phyloP scores from a whole-genome alignment of 2,888 invertebrate genomes.

The Tachina lurida region DNA sequence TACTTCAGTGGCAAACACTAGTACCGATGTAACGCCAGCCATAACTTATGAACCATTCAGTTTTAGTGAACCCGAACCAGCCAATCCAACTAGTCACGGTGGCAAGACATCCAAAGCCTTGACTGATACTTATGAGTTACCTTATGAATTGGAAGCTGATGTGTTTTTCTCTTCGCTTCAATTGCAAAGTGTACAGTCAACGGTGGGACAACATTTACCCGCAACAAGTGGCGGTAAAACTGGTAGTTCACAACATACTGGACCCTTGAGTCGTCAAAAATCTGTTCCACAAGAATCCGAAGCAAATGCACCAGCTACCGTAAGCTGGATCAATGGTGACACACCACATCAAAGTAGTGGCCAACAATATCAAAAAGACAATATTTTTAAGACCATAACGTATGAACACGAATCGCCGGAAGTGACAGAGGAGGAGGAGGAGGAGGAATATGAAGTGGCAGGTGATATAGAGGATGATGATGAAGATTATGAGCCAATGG shows the following conservation, averaged over 20 bases:
- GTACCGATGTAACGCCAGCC: constrained; percentile 77
- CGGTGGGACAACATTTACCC: constrained; percentile 51
- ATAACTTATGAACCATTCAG: constrained; percentile 77
- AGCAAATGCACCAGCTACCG: constrained; percentile 74
- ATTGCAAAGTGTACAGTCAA: constrained; percentile 85
- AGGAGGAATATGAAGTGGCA: constrained; percentile 82
- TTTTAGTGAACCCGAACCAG: constrained; percentile 77
- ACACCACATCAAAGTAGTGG: constrained; percentile 77
- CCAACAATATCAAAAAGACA: constrained; percentile 85
- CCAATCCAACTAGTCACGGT: constrained; percentile 75
- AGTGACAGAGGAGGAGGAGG: constrained; percentile 80
- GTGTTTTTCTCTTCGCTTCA: constrained; percentile 94
- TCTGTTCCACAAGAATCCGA: constrained; percentile 62
- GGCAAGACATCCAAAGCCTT: constrained; percentile 79
- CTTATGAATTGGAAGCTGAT: constrained; percentile 89
- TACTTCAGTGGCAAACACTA: constrained; percentile 17
- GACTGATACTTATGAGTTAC: constrained; percentile 82
- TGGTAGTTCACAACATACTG: constrained; percentile 58
- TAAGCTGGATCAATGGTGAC: constrained; percentile 75
- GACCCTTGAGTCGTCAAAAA: constrained; percentile 54
- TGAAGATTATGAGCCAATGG: constrained; percentile 84
- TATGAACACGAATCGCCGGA: constrained; percentile 79
- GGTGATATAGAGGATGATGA: constrained; percentile 83
- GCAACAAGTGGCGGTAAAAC: constrained; percentile 68
- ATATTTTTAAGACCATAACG: constrained; percentile 79